Percentiles rank a stretch among this genome's conserved stretches.
These are phyloP conservation scores for Endotricha flammealis DNA, from an alignment of 2,888 invertebrate species.

Conservation along the genomic window DNA sequence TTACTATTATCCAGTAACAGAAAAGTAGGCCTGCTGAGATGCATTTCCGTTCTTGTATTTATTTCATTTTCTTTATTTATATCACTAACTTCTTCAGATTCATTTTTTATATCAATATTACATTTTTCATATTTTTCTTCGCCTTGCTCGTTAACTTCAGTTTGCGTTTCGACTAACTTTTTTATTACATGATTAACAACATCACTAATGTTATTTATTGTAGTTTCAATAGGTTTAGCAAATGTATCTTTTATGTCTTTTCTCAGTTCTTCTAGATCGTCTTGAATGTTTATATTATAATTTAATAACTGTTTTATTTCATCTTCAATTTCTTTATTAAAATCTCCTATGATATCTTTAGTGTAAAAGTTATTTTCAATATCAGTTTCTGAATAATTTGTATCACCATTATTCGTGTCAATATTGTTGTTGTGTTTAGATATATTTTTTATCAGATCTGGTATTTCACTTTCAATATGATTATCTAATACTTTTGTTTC, in stretches of 20 bases:
- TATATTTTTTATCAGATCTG: slow-evolving; percentile 64
- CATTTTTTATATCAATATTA: slow-evolving; percentile 23
- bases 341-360: slow-evolving; percentile 77
- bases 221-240: slow-evolving; percentile 69
- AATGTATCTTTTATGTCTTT: slow-evolving; percentile 72
- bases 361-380: slow-evolving; percentile 69
- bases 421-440: slow-evolving; percentile 52
- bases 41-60: slow-evolving; percentile 61
- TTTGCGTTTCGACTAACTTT: slow-evolving; percentile 63
- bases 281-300: slow-evolving; percentile 68
- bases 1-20: slow-evolving; percentile 58
- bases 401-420: slow-evolving; percentile 39
- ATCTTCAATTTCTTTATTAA: slow-evolving; percentile 78
- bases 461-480: slow-evolving; percentile 49
- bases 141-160: slow-evolving; percentile 37
- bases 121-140: slow-evolving; percentile 23
- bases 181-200: slow-evolving; percentile 73
- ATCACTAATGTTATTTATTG: slow-evolving; percentile 72
- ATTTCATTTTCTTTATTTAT: slow-evolving; percentile 58
- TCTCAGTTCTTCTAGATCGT: slow-evolving; percentile 65
- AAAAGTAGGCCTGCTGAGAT: slow-evolving; percentile 67
- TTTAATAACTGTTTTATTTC: slow-evolving; percentile 74
- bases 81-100: slow-evolving; percentile 36
- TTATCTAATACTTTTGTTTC: slow-evolving; percentile 35
- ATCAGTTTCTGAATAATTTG: slow-evolving; percentile 55